Evolutionary conservation across 2,888 invertebrate genomes (phyloP), one percentile per base, ranked within the genome.

Genomic region (Epistrophe grossulariae): DNA sequence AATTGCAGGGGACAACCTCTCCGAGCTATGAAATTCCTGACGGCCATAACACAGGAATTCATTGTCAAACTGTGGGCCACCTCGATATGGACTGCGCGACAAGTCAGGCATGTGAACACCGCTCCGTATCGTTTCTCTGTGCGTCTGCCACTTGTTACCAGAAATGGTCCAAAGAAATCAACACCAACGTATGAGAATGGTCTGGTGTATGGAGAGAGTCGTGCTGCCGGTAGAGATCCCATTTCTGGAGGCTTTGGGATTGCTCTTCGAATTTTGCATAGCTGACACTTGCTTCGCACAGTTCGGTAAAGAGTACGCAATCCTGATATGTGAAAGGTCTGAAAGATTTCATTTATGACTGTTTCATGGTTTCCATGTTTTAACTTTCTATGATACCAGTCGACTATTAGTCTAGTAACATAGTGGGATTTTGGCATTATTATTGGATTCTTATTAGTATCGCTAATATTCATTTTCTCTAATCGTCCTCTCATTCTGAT

Each of bases 91-190:
- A 84, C 66, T 11, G 88, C 84, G 15, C 82, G 68, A 48, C 71
- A 76, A 2, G 82, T 76, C 24, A 85, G 40, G 40, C 85, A 88
- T 4, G 88, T 85, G 50, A 83, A 83, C 2, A 88, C 79, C 1
- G 72, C 70, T n/a, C 81, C 84, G 17, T 68, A 84, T 60, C 80
- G 17, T 64, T 84, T 88, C 59, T 80, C 66, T 17, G 31, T 45
- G 17, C 71, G 45, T 59, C 80, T 76, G 7, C 78, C 88, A 4
- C 79, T 24, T 2, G 87, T 81, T 9, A 88, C 79, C 7, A 84
- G 5, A 8, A 88, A 84, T 8, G 85, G 81, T 2, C 84, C 88
- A 31, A 88, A 89, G 17, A 82, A 88, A 19, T 87, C 88, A 8
- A 88, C 43, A 4, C 83, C 80, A 0, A 88, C 81, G 48, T 77